Evolutionary conservation across 1,140 invertebrate species (phyloP).

Genomic region (Drosophila pruinosa): DNA sequence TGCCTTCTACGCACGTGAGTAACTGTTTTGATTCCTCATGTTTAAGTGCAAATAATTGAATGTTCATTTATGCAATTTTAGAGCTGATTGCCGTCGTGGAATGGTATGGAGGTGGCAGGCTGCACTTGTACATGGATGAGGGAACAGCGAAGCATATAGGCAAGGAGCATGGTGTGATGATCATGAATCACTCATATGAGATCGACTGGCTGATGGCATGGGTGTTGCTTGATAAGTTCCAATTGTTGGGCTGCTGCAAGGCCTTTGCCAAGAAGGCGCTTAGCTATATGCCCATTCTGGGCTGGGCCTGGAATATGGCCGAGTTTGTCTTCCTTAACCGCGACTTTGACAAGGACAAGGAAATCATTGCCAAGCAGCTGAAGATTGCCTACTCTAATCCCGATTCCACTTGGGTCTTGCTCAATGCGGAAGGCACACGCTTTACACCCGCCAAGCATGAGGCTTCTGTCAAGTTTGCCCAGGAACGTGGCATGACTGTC

Average conservation of each 20-base stretch:
- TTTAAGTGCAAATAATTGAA: neutral
- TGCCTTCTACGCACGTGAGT: constrained; percentile 95
- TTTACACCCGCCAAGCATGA: constrained; percentile 94
- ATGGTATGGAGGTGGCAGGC: constrained; percentile 93
- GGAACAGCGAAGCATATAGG: constrained; percentile 91
- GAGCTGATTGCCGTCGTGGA: constrained; percentile 95
- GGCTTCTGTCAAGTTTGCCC: constrained; percentile 93
- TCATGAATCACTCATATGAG: constrained; percentile 98
- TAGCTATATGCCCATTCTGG: constrained; percentile 94
- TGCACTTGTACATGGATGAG: constrained; percentile 90
- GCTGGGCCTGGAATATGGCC: constrained; percentile 97
- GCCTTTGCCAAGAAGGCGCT: constrained; percentile 96
- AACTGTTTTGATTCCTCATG: neutral
- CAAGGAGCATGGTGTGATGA: constrained; percentile 93
- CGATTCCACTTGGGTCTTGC: constrained; percentile 92
- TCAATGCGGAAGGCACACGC: constrained; percentile 97
- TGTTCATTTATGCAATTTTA: constrained; percentile 77
- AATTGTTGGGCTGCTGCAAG: constrained; percentile 93
- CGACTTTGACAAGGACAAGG: constrained; percentile 94
- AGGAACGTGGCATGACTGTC: constrained; percentile 91
- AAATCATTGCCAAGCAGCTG: constrained; percentile 91
- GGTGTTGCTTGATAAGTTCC: constrained; percentile 90
- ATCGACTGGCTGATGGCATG: constrained; percentile 96
- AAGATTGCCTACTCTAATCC: constrained; percentile 92
- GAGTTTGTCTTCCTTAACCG: constrained; percentile 96